Evolutionary conservation across 2,797 vertebrate genomes (phyloP).

Genomic region (Podargus strigoides): DNA sequence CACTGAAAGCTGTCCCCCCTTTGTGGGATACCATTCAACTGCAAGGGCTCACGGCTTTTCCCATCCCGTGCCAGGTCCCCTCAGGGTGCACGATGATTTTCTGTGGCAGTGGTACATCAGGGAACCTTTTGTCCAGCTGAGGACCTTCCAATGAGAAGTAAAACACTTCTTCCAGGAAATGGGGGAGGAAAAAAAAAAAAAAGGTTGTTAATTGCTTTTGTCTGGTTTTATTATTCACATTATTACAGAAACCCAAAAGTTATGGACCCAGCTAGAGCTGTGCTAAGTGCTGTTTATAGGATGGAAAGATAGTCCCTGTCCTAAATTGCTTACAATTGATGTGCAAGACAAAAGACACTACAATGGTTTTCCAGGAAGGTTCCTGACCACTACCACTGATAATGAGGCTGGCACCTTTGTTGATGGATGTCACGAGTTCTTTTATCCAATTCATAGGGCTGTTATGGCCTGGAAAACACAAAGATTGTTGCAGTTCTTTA

Average conservation of each 20-base stretch:
- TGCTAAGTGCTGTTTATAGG: neutral
- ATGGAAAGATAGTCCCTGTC: neutral
- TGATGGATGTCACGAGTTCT: neutral
- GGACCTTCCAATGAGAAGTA: neutral
- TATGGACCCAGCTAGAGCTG: neutral
- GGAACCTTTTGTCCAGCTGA: neutral
- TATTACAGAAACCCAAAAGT: neutral
- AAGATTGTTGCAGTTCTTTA: neutral
- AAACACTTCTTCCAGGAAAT: neutral
- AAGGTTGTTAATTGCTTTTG: neutral
- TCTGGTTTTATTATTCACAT: neutral
- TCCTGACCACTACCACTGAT: neutral
- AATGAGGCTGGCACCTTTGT: neutral
- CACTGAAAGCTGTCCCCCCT: neutral
- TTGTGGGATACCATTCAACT: neutral
- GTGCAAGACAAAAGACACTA: neutral
- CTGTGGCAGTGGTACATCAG: neutral
- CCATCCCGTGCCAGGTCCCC: neutral
- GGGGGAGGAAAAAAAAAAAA: rapidly evolving
- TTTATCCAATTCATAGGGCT: neutral
- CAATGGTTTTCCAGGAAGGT: slow-evolving; percentile 12
- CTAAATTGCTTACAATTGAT: neutral
- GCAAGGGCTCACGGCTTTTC: neutral
- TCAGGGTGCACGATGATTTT: neutral
- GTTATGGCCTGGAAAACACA: neutral